Base-by-base conservation (phyloP, 2,888 invertebrate species). In the Lottia gigantea region DNA sequence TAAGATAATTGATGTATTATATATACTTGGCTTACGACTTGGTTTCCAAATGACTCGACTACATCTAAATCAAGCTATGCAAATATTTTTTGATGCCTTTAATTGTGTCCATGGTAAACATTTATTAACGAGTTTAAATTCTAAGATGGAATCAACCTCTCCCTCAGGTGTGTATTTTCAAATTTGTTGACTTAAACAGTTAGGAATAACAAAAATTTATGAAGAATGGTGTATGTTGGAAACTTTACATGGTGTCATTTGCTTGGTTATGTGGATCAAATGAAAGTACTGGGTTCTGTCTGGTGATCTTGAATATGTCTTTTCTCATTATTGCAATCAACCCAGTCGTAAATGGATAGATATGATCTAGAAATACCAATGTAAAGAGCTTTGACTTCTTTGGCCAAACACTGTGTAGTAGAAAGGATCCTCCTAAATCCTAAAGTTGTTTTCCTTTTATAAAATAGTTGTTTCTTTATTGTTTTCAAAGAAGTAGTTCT, bases 1-100 rank as follows among this genome's bases (percentile, higher is more conserved):
- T 75, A 96, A 97, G 89, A 92, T 95, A 77, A 87, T 96, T 62
- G 95, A 94, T 85, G 92, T 94, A 0, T 88, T 96, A 71, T 94
- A 95, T 85, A 92, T 93, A n/a, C 83, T 91, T 66, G 89, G 90
- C 0, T 82, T 90, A 19, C 83, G 91, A 19, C 87, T 91, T 25
- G 91, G 91, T 47, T 88, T 89, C 69, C 91, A 91, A 79, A 89
- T 89, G 86, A 89, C 89, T 1, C 78, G 89, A 26, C 80, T 82
- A 23, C 83, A 87, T 73, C 79, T 90, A 79, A 87, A 86, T 14
- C 63, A 64, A n/a, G 77, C 83, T 16, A 78, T 87, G 70, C 81
- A 84, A 74, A 74, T 76, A n/a, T 86, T 89, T 74, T 88, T 88
- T 76, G 79, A 80, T n/a, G 84, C 83, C 15, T 88, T 88, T 76